These are phyloP conservation scores for Pseudopodoces humilis DNA, from an alignment of 2,113 vertebrate species.

Conservation along the genomic window DNA sequence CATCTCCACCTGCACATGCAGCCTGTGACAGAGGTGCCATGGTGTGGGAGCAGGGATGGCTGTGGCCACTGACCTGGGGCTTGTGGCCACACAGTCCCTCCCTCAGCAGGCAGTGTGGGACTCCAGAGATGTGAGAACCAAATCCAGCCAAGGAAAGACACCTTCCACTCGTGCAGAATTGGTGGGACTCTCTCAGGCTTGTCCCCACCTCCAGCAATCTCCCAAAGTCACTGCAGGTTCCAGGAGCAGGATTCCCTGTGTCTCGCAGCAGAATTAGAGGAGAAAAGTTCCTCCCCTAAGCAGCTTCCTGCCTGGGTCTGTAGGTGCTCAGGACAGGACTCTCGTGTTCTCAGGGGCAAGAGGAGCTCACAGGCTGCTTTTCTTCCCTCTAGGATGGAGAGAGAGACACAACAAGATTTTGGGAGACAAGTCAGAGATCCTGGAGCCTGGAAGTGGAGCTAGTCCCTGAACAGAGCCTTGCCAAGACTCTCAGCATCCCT, in stretches of 20 bases:
- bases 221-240: not conserved
- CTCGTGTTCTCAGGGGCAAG: not conserved
- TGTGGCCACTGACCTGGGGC: not conserved
- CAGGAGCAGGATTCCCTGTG: not conserved
- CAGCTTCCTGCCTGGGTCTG: not conserved
- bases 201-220: not conserved
- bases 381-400: not conserved
- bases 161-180: accelerated
- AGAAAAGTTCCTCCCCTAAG: accelerated
- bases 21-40: not conserved
- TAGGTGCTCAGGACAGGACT: not conserved
- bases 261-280: not conserved
- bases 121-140: not conserved
- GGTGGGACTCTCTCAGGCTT: not conserved
- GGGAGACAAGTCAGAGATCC: not conserved
- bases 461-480: not conserved
- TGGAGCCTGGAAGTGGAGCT: not conserved
- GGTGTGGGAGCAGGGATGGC: not conserved
- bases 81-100: not conserved
- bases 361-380: not conserved
- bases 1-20: not conserved
- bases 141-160: no score
- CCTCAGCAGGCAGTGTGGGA: accelerated
- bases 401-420: not conserved
- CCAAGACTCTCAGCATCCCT: not conserved